phyloP scores from a whole-genome alignment of 2,888 invertebrate genomes.

The Creontiades dilutus region DNA sequence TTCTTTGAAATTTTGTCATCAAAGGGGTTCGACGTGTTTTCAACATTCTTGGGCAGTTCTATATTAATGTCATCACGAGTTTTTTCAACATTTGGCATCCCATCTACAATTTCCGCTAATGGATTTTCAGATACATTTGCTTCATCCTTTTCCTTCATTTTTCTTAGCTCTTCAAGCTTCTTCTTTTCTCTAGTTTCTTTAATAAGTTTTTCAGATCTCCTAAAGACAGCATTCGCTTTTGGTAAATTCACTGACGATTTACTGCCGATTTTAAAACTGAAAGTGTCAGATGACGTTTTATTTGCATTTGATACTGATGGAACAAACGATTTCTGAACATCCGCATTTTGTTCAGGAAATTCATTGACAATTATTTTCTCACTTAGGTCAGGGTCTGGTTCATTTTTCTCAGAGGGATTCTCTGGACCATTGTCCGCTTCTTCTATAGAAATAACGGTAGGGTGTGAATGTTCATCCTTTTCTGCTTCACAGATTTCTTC shows the following conservation, averaged over 20 bases:
- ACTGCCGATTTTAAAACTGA: not conserved
- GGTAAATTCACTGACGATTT: not conserved
- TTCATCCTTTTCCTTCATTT: not conserved
- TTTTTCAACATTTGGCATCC: not conserved
- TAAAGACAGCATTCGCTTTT: not conserved
- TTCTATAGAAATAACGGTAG: not conserved
- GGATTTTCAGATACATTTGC: not conserved
- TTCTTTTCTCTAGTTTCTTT: conserved; percentile 22
- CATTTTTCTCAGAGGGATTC: not conserved
- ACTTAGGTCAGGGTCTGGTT: not conserved
- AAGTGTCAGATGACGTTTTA: not conserved
- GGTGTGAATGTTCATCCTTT: not conserved
- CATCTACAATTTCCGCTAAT: not conserved
- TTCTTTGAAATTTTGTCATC: not conserved
- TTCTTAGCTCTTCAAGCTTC: not conserved
- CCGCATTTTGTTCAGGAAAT: not conserved
- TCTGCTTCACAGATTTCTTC: not conserved
- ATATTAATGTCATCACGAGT: not conserved
- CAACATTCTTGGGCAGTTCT: not conserved
- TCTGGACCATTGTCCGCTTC: not conserved
- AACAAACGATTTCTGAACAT: not conserved
- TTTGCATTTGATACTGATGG: not conserved
- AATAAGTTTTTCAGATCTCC: conserved; percentile 26
- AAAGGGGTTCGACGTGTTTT: not conserved
- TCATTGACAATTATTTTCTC: not conserved